Evolutionary conservation across 1,140 invertebrate species (phyloP).

Genomic region (Hestina assimilis): DNA sequence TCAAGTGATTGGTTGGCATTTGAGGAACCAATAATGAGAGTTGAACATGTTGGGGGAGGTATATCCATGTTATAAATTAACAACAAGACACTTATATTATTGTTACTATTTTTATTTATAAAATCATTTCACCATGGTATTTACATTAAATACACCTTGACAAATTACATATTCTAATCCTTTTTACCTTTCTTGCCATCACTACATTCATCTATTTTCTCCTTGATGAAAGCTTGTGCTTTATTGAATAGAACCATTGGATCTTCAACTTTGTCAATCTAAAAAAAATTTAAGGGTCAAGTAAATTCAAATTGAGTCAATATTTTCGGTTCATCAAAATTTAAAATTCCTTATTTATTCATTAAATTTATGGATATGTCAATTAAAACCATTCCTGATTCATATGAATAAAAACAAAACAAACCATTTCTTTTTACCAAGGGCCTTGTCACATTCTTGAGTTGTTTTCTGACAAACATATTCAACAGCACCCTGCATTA

Average conservation of each 20-base stretch:
- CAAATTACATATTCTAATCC: slow-evolving; percentile 36
- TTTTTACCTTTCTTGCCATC: slow-evolving; percentile 68
- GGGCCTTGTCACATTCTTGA: slow-evolving; percentile 48
- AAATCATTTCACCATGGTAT: slow-evolving; percentile 47
- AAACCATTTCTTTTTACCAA: slow-evolving; percentile 59
- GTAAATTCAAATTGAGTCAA: slow-evolving; percentile 4
- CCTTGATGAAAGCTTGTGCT: slow-evolving; percentile 83
- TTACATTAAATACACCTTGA: slow-evolving; percentile 56
- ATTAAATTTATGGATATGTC: neutral
- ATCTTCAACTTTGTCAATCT: slow-evolving; percentile 91
- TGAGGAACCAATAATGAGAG: slow-evolving; percentile 92
- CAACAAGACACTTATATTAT: slow-evolving; percentile 29
- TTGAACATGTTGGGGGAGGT: slow-evolving; percentile 94
- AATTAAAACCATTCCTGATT: slow-evolving; percentile 39
- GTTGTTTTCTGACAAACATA: slow-evolving; percentile 50
- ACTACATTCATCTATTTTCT: slow-evolving; percentile 74
- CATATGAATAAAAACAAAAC: slow-evolving; percentile 39
- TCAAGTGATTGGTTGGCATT: slow-evolving; percentile 99
- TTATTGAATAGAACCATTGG: slow-evolving; percentile 84
- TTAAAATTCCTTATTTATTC: neutral
- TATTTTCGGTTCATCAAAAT: neutral
- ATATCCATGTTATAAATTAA: slow-evolving; percentile 80
- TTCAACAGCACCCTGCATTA: slow-evolving; percentile 49
- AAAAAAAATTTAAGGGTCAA: slow-evolving; percentile 39
- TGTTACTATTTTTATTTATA: slow-evolving; percentile 51